These are phyloP conservation scores for Periophthalmodon schlosseri DNA, from an alignment of 2,113 vertebrate species.

Conservation along the genomic window DNA sequence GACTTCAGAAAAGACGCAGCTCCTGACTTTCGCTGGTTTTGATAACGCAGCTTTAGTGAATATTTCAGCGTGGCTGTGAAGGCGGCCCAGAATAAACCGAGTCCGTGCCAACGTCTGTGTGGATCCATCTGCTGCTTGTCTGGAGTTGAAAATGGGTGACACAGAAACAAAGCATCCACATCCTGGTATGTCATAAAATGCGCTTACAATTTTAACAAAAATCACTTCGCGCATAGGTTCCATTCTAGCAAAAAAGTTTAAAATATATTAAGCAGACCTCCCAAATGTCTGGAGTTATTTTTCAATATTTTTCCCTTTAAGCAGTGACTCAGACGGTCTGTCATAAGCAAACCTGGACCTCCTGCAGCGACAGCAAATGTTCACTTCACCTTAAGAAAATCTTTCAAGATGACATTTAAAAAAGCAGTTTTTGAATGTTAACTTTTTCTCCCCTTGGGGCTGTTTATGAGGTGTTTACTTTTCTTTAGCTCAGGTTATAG, in stretches of 20 bases:
- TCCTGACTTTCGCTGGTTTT: conserved; percentile 15
- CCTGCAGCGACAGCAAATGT: conserved; percentile 40
- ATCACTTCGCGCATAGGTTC: not conserved
- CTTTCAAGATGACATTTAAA: conserved; percentile 28
- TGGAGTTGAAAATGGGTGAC: not conserved
- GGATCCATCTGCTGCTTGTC: conserved; percentile 41
- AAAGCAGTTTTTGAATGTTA: not conserved
- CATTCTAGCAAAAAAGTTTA: not conserved
- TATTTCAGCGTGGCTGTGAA: conserved; percentile 26
- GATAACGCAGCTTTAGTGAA: conserved; percentile 2
- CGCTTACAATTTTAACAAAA: not conserved
- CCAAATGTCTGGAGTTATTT: not conserved
- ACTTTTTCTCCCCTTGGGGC: conserved; percentile 11
- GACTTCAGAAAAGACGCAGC: conserved; percentile 12
- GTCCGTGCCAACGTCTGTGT: conserved; percentile 16
- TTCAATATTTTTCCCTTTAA: conserved; percentile 2
- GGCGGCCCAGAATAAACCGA: not conserved
- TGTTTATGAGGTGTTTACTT: not conserved
- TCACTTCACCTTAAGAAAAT: conserved; percentile 10
- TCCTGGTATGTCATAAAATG: not conserved
- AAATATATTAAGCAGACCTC: not conserved
- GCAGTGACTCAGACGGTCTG: conserved; percentile 9
- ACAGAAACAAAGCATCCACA: conserved; percentile 1
- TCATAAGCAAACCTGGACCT: conserved; percentile 26
- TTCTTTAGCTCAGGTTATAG: conserved; percentile 16